phyloP scores from a whole-genome alignment of 2,113 vertebrate species.

The Callipepla squamata region DNA sequence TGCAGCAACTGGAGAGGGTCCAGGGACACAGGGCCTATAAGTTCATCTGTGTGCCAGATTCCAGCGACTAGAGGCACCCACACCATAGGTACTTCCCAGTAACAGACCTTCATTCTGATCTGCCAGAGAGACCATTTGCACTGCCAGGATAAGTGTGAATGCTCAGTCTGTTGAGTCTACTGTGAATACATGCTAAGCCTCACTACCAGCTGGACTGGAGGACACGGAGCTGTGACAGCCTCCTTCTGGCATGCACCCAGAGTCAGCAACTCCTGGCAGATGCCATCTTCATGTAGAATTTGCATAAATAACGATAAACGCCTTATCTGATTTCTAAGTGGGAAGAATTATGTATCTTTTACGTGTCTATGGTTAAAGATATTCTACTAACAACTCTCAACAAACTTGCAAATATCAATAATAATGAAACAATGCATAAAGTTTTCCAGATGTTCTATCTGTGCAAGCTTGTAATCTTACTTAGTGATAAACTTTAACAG shows the following conservation, averaged over 20 bases:
- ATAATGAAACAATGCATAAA: neutral
- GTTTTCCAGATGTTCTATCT: neutral
- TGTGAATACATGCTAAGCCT: neutral
- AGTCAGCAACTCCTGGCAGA: fast-evolving
- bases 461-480: neutral
- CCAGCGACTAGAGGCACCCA: neutral
- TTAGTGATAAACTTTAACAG: neutral
- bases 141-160: neutral
- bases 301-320: neutral
- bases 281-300: neutral
- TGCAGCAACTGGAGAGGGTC: neutral
- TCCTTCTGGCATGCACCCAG: neutral
- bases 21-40: neutral
- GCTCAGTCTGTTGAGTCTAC: neutral
- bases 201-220: fast-evolving
- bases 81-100: neutral
- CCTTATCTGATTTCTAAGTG: neutral
- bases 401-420: neutral
- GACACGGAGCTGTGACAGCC: neutral
- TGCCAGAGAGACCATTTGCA: neutral
- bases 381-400: neutral
- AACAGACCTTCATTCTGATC: neutral
- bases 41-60: neutral
- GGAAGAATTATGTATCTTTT: neutral
- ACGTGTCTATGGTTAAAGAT: neutral